These are phyloP conservation scores for Muricea muricata DNA, from an alignment of 92 coral and sea anemone genomes.

Conservation along the genomic window DNA sequence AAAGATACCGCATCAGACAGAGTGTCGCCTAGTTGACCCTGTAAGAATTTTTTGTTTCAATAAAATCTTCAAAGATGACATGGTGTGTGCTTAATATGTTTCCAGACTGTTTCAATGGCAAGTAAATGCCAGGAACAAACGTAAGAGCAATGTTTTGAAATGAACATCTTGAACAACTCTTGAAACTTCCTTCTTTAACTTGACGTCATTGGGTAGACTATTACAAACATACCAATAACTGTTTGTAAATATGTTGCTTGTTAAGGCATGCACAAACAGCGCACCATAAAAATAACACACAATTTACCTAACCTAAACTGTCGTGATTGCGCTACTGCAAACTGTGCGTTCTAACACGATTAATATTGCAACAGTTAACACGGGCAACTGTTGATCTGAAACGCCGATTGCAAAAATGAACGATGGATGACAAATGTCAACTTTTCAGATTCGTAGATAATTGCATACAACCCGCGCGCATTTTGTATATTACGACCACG, in stretches of 20 bases:
- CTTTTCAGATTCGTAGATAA: slow-evolving; percentile 49
- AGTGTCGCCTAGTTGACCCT: slow-evolving; percentile 98
- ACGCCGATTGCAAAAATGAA: slow-evolving; percentile 41
- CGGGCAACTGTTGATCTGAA: slow-evolving; percentile 38
- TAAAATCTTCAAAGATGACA: slow-evolving; percentile 61
- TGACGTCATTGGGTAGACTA: neutral
- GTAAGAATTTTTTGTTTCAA: slow-evolving; percentile 92
- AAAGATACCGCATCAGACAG: slow-evolving; percentile 99
- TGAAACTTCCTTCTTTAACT: slow-evolving; percentile 12
- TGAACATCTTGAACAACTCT: neutral
- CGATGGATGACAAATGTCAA: slow-evolving; percentile 50
- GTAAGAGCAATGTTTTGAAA: neutral
- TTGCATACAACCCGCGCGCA: slow-evolving; percentile 33
- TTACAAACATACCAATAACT: slow-evolving; percentile 22
- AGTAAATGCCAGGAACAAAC: neutral
- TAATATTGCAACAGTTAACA: slow-evolving; percentile 39
- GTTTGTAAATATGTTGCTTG: slow-evolving; percentile 19
- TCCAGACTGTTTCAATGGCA: slow-evolving; percentile 36
- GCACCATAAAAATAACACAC: neutral
- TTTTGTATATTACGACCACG: neutral
- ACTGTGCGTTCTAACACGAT: neutral
- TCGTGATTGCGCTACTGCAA: neutral
- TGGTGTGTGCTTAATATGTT: slow-evolving; percentile 29
- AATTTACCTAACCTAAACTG: neutral
- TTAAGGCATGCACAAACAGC: slow-evolving; percentile 17